phyloP scores from a whole-genome alignment of 2,113 vertebrate genomes.

The Scophthalmus maximus region DNA sequence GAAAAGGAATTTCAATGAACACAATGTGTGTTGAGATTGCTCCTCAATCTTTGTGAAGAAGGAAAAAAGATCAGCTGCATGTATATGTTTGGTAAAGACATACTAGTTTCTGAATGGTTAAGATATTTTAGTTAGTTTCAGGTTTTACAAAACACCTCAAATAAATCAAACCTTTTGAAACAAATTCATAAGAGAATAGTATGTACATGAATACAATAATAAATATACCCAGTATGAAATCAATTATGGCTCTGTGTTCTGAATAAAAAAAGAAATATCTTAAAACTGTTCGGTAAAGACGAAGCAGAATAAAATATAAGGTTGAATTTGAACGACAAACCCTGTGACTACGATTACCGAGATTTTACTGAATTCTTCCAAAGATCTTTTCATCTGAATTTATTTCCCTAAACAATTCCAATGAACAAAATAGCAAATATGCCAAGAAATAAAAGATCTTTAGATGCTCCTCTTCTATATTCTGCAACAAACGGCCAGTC shows the following conservation, averaged over 20 bases:
- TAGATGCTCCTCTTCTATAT: slow-evolving; percentile 11
- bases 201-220: slow-evolving; percentile 71
- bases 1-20: slow-evolving; percentile 59
- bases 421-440: slow-evolving; percentile 24
- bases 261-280: background rate
- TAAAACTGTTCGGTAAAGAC: slow-evolving; percentile 20
- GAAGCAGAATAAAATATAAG: slow-evolving; percentile 30
- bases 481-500: slow-evolving; percentile 33
- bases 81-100: slow-evolving; percentile 71
- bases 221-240: slow-evolving; percentile 54
- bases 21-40: slow-evolving; percentile 63
- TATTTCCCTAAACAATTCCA: slow-evolving; percentile 25
- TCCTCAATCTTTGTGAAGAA: slow-evolving; percentile 50
- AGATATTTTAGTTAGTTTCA: slow-evolving; percentile 68
- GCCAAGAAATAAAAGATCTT: slow-evolving; percentile 31
- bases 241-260: slow-evolving; percentile 42
- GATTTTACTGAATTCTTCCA: slow-evolving; percentile 20
- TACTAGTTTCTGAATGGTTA: slow-evolving; percentile 75
- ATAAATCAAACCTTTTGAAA: slow-evolving; percentile 56
- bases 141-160: slow-evolving; percentile 65
- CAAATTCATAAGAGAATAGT: slow-evolving; percentile 53
- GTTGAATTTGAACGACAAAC: slow-evolving; percentile 22
- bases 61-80: slow-evolving; percentile 61
- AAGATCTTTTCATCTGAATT: slow-evolving; percentile 28
- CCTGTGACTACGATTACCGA: background rate